Evolutionary conservation across 2,797 vertebrate genomes (phyloP).

Genomic region (Sebastes vulpes): DNA sequence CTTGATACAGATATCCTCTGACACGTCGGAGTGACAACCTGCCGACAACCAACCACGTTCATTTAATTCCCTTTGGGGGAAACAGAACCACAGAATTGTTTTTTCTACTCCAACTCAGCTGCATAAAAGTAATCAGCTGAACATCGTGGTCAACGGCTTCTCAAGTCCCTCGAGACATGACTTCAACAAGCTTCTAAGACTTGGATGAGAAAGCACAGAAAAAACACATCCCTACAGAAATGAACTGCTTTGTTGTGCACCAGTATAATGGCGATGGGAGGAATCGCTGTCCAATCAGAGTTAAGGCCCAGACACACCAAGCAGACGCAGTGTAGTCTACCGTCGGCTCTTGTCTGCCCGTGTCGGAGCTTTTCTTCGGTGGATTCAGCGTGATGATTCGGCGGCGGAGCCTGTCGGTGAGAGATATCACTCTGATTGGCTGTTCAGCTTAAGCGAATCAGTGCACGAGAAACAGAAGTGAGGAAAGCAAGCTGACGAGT

Average conservation of each 20-base stretch:
- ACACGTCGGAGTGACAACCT: not conserved
- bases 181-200: not conserved
- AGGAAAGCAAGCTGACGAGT: too few species aligned
- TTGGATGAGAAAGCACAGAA: not conserved
- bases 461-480: too few species aligned
- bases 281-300: not conserved
- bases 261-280: not conserved
- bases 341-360: too few species aligned
- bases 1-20: not conserved
- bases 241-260: not conserved
- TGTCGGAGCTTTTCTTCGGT: too few species aligned
- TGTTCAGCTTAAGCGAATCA: too few species aligned
- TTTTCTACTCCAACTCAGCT: not conserved
- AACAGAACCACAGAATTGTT: not conserved
- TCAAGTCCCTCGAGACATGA: not conserved
- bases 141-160: not conserved
- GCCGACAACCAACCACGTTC: not conserved
- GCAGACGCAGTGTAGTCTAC: too few species aligned
- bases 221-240: not conserved
- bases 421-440: too few species aligned
- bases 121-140: not conserved
- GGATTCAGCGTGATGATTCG: too few species aligned
- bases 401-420: too few species aligned
- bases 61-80: too few species aligned
- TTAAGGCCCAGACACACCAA: too few species aligned